Evolutionary conservation across 2,113 vertebrate genomes (phyloP).

Genomic region (Callipepla squamata): DNA sequence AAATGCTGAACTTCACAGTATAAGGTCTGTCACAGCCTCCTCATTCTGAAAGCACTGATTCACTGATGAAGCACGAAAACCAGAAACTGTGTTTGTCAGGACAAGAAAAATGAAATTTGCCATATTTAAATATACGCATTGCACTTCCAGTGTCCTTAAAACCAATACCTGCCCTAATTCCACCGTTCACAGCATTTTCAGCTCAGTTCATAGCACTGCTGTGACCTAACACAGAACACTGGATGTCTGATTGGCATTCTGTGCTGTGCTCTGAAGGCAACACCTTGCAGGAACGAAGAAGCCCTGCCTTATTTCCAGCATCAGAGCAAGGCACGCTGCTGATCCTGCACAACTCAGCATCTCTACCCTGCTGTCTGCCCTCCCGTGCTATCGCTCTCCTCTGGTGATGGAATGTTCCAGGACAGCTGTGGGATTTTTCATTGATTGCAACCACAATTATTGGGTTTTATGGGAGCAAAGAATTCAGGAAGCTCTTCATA

Average conservation of each 20-base stretch:
- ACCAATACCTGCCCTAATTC: not conserved
- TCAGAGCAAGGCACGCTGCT: not conserved
- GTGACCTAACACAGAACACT: rapidly evolving
- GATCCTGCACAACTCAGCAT: not conserved
- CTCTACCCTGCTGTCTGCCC: not conserved
- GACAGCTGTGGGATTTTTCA: not conserved
- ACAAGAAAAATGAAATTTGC: not conserved
- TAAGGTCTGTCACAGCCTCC: not conserved
- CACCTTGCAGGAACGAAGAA: not conserved
- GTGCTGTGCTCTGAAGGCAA: not conserved
- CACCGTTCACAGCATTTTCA: not conserved
- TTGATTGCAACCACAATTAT: not conserved
- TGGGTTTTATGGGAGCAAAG: not conserved
- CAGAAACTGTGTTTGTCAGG: not conserved
- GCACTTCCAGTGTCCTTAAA: not conserved
- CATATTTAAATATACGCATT: rapidly evolving
- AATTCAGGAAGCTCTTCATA: not conserved
- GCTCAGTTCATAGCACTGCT: rapidly evolving
- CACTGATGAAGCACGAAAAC: not conserved
- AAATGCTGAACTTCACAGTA: not conserved
- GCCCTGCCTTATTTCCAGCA: not conserved
- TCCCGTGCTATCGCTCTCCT: not conserved
- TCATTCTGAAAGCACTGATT: not conserved
- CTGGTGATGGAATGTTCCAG: not conserved
- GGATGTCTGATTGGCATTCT: not conserved